Base-by-base conservation (phyloP, 2,113 vertebrate genomes). In the Rallus limicola region DNA sequence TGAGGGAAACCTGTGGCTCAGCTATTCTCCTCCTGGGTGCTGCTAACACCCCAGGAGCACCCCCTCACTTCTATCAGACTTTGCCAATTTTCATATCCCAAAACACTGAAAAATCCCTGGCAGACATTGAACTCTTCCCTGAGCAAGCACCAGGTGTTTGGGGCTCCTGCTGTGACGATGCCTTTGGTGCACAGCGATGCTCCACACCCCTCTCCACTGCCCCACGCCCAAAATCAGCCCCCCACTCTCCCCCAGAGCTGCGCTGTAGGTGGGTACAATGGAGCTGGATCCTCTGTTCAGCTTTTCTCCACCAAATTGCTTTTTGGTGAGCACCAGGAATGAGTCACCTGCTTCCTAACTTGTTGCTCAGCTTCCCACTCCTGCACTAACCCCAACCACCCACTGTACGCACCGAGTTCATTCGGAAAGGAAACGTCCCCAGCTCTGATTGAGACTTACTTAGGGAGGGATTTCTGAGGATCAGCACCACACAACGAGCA, bases 401-500 rank as follows among this genome's bases (percentile, higher is more conserved):
- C 5, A 1, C 21, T 16, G 6, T 81, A 44, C 33, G 34, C 24
- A 58, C 8, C 55, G 4, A 31, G 62, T 38, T 83, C 69, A 80
- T 53, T 83, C 67, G 40, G 60, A 80, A 21, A 3, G 20, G 33
- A 4, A 69, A 74, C 0, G 2, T 5, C 28, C 20, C 76, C 3
- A 0, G 62, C 24, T 56, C 3, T 8, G 31, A 24, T 17, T 2
- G 5, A 13, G 14, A 6, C 5, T 68, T 15, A 19, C n/a, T 46
- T 28, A 11, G 9, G 31, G 19, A 72, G 58, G 1, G 28, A 50
- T 48, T 78, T 68, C 18, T 72, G 53, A 42, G 46, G 21, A 69
- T 3, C 34, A 6, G 5, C 42, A 6, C 23, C 6, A 1, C 0
- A 36, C 14, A 33, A 75, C 4, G 31, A 23, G 7, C 4, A 3